Conservation (phyloP, 2,888 invertebrate species). For the Reticulitermes lucifugus region DNA sequence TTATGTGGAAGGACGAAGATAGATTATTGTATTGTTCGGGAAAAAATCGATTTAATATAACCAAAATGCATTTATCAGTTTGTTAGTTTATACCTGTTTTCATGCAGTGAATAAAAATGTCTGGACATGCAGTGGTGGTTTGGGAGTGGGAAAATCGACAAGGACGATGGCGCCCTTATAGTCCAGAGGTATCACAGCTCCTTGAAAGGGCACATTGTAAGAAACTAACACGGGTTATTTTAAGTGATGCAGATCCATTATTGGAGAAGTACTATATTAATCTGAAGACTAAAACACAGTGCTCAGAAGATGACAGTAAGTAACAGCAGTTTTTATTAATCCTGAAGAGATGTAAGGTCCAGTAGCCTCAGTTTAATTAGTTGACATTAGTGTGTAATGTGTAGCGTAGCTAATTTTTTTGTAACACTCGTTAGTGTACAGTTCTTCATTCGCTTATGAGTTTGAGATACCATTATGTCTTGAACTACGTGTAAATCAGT, state of each 20-base stretch:
- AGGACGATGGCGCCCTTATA: slow-evolving; percentile 86
- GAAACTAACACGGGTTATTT: slow-evolving; percentile 82
- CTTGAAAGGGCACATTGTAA: slow-evolving; percentile 87
- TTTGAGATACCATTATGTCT: too few relatives aligned
- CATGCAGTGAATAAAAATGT: slow-evolving; percentile 35
- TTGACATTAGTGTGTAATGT: too few relatives aligned
- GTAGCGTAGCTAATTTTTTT: too few relatives aligned
- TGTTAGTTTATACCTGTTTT: too few relatives aligned
- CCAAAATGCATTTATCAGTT: too few relatives aligned
- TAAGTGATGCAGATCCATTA: slow-evolving; percentile 89
- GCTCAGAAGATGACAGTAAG: slow-evolving; percentile 72
- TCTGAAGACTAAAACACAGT: slow-evolving; percentile 78
- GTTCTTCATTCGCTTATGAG: too few relatives aligned
- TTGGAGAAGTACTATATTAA: slow-evolving; percentile 84
- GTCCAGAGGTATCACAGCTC: slow-evolving; percentile 86
- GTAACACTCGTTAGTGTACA: too few relatives aligned
- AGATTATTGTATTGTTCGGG: neutral
- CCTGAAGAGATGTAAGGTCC: too few relatives aligned
- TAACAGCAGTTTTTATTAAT: slow-evolving; percentile 8
- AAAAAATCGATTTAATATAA: too few relatives aligned
- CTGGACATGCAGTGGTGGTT: slow-evolving; percentile 80
- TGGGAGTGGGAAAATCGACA: slow-evolving; percentile 84
- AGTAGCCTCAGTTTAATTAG: too few relatives aligned
- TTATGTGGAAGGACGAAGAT: neutral
- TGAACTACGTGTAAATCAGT: too few relatives aligned